Percentiles rank a stretch among this genome's conserved stretches.
These are phyloP conservation scores for Tetramorium alpestre DNA, from an alignment of 1,140 invertebrate genomes.

Conservation along the genomic window DNA sequence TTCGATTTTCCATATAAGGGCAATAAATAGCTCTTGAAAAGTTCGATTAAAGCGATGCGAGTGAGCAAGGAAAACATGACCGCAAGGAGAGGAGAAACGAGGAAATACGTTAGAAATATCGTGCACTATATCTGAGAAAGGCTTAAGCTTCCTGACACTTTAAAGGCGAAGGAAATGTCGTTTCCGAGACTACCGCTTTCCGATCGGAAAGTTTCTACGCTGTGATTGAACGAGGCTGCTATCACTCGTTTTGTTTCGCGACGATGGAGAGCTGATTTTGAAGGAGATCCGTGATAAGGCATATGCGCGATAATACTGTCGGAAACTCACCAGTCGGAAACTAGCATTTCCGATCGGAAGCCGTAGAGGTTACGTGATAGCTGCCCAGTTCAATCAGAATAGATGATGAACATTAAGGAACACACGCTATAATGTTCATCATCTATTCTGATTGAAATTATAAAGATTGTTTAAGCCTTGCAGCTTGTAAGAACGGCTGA, in stretches of 20 bases:
- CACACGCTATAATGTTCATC: background rate
- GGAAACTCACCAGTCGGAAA: conserved; percentile 7
- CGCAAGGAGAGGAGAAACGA: background rate
- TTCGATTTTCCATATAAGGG: too few species aligned
- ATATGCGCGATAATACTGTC: background rate
- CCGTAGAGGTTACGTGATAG: background rate
- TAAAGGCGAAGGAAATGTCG: background rate
- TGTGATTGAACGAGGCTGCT: background rate
- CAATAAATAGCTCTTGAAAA: background rate
- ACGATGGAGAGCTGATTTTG: conserved; percentile 1
- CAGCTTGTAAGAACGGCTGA: background rate
- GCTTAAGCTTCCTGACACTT: background rate
- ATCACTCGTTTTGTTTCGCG: conserved; percentile 7
- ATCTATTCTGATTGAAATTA: too few species aligned
- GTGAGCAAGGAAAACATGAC: background rate
- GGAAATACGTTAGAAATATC: background rate
- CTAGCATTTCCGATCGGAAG: background rate
- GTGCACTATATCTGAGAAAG: background rate
- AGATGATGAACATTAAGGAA: background rate
- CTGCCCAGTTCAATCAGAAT: background rate
- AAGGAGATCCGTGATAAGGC: background rate
- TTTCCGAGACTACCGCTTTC: background rate
- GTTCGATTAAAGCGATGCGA: background rate
- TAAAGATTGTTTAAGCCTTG: background rate
- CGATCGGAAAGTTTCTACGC: background rate